phyloP scores from a whole-genome alignment of 2,797 vertebrate genomes.

The Passerculus sandwichensis region DNA sequence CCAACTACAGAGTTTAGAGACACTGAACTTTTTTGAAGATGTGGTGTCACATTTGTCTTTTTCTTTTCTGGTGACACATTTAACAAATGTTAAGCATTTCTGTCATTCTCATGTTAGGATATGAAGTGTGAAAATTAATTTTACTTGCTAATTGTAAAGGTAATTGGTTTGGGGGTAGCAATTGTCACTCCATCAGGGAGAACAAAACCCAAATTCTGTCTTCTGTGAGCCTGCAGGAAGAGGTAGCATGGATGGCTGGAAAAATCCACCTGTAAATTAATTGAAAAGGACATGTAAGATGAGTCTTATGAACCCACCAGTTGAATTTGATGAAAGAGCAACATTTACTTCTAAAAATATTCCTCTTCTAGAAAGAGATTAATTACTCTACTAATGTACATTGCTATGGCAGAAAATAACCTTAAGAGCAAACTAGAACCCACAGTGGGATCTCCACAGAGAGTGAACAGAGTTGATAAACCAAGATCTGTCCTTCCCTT shows the following conservation, averaged over 20 bases:
- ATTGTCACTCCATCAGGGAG: neutral
- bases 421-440: neutral
- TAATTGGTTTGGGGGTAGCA: conserved; percentile 45
- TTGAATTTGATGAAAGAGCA: neutral
- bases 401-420: neutral
- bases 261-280: neutral
- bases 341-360: neutral
- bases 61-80: conserved; percentile 10
- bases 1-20: neutral
- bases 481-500: neutral
- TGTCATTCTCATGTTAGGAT: conserved; percentile 27
- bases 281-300: neutral
- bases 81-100: conserved; percentile 38
- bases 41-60: neutral
- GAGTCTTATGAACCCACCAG: neutral
- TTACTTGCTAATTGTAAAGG: conserved; percentile 63
- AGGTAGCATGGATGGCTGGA: neutral
- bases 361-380: neutral
- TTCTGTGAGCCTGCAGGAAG: neutral
- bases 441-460: neutral
- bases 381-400: neutral
- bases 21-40: neutral
- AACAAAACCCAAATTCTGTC: neutral
- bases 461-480: neutral
- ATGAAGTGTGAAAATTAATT: conserved; percentile 67